Evolutionary conservation across 2,888 invertebrate species (phyloP), one percentile per base, ranked within the genome.

Genomic region (Andrena bicolor): DNA sequence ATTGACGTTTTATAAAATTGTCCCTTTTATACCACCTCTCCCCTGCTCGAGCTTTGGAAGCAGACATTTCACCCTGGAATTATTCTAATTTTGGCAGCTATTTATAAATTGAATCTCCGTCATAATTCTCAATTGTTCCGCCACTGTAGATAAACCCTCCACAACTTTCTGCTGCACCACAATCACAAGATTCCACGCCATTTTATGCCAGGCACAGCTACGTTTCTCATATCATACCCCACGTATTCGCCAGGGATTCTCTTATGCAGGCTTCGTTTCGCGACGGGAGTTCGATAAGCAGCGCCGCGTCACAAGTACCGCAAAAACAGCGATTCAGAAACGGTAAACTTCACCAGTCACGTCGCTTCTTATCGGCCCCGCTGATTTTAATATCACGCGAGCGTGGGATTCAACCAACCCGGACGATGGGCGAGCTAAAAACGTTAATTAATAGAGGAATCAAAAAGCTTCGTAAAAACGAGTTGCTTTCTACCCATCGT

Each of bases 221-320:
- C 23, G 32, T 58, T 53, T 60, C 26, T n/a, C 58, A n/a, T 23
- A 32, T 13, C 32, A 32, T 53, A 51, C 20, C 20, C 7, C 32
- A 35, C 48, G 60, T 10, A 7, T 41, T 10, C 30, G 23, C 30
- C 41, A 8, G 10, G 20, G 26, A 16, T 28, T 58, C 20, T 7
- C 30, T 70, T 41, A n/a, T 70, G 13, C 13, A 60, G 28, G 28
- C 16, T 60, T 70, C 35, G 60, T 70, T 70, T 41, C 20, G 28
- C 60, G 28, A 7, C 10, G 10, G 48, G 26, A 58, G 26, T n/a
- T 60, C 28, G 70, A 60, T 70, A 70, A 58, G 41, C 60, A 41
- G 20, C 13, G 70, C 35, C 20, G 35, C 58, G 70, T 58, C 28
- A 30, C 26, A 48, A 60, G 26, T 49, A 10, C 13, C 58, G 28